Conservation (phyloP, 2,888 invertebrate genomes). For the Epinotia demarniana region DNA sequence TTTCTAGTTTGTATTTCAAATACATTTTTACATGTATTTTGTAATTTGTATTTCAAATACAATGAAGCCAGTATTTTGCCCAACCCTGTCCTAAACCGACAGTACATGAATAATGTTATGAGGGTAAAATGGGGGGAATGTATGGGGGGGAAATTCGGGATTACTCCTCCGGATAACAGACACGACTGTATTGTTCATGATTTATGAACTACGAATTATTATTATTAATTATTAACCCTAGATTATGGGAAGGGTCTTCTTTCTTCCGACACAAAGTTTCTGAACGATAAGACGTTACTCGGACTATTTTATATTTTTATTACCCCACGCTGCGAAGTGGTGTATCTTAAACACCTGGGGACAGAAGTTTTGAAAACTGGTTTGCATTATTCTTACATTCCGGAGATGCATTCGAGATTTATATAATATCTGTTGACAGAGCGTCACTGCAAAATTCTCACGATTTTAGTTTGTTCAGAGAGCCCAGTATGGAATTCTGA, state of each 20-base stretch:
- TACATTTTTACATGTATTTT: too few species aligned
- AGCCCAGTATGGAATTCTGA: constrained; percentile 7
- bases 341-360: constrained; percentile 20
- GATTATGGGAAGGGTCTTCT: not conserved
- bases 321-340: not conserved
- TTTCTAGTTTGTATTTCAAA: too few species aligned
- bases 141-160: not conserved
- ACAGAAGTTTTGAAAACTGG: constrained; percentile 3
- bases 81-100: constrained; percentile 5
- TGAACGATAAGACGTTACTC: not conserved
- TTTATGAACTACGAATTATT: not conserved
- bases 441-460: constrained; percentile 4
- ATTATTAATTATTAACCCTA: not conserved
- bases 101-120: not conserved
- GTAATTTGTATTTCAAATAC: too few species aligned
- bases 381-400: not conserved
- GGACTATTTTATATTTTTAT: not conserved
- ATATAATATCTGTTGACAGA: not conserved
- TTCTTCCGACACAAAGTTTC: not conserved
- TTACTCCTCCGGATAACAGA: not conserved
- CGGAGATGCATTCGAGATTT: not conserved
- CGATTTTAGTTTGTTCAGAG: constrained; percentile 10
- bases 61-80: too few species aligned
- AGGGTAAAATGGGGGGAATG: not conserved
- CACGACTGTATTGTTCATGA: not conserved